Conservation (phyloP, 1,140 invertebrate species). For the Eumaeus atala region DNA sequence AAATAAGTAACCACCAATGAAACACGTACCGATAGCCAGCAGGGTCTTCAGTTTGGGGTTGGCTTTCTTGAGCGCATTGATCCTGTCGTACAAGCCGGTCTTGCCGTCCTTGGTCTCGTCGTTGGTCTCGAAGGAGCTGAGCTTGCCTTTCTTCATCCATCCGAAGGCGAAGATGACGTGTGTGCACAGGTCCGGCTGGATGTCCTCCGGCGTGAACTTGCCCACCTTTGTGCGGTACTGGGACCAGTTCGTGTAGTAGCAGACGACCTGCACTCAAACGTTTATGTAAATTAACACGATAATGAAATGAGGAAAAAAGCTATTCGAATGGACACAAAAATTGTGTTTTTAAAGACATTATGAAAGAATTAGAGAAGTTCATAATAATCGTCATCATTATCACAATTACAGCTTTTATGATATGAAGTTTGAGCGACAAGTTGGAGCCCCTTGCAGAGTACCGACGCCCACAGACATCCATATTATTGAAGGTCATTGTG, state of each 20-base stretch:
- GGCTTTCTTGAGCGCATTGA: conserved; percentile 87
- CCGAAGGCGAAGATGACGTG: conserved; percentile 97
- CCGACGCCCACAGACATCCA: too few relatives aligned
- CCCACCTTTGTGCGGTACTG: conserved; percentile 94
- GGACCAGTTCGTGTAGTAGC: conserved; percentile 98
- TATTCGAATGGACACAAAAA: conserved; percentile 9
- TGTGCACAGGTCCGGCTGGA: conserved; percentile 95
- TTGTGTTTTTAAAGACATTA: too few relatives aligned
- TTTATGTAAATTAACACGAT: too few relatives aligned
- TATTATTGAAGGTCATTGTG: too few relatives aligned
- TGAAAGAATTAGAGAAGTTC: too few relatives aligned
- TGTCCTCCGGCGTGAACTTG: conserved; percentile 96
- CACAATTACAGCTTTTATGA: too few relatives aligned
- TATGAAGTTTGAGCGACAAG: too few relatives aligned
- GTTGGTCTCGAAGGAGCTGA: conserved; percentile 93
- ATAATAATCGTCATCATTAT: too few relatives aligned
- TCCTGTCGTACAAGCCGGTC: conserved; percentile 89
- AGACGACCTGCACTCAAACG: conserved; percentile 81
- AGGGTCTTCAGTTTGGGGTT: conserved; percentile 93
- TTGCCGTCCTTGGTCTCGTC: conserved; percentile 95
- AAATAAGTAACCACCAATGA: not conserved
- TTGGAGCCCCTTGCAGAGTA: too few relatives aligned
- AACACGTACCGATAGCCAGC: conserved; percentile 89
- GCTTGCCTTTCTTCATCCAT: conserved; percentile 95
- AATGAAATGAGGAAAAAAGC: not conserved